Percentiles rank a stretch among this genome's conserved stretches.
Evolutionary conservation across 2,888 invertebrate genomes (phyloP).

Genomic region (Pachydiplax longipennis): DNA sequence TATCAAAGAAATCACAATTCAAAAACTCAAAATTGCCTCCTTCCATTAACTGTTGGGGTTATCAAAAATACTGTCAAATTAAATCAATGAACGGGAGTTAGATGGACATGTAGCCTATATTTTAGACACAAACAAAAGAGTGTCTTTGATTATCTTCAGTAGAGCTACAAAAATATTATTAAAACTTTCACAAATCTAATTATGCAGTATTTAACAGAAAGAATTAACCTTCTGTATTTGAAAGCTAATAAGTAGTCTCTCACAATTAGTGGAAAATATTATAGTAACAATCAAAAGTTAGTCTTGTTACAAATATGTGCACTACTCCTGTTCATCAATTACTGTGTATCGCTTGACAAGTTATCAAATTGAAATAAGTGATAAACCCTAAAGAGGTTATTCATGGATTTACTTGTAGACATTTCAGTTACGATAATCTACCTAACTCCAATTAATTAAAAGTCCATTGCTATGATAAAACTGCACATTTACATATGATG

Average conservation of each 20-base stretch:
- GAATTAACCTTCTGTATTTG: constrained; percentile 36
- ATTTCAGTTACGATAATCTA: constrained; percentile 34
- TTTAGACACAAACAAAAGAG: constrained; percentile 3
- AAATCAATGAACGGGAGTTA: constrained; percentile 29
- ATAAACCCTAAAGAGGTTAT: constrained; percentile 32
- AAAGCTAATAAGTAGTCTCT: constrained; percentile 31
- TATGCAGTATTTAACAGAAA: constrained; percentile 11
- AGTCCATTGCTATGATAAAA: constrained; percentile 28
- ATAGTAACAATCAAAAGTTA: constrained; percentile 22
- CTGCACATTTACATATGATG: constrained; percentile 41
- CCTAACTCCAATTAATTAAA: constrained; percentile 39
- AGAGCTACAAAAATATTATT: constrained; percentile 25
- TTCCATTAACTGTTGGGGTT: constrained; percentile 38
- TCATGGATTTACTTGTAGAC: constrained; percentile 39
- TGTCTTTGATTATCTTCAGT: not conserved
- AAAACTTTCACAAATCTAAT: constrained; percentile 27
- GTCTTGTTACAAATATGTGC: constrained; percentile 37
- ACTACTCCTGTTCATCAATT: constrained; percentile 43
- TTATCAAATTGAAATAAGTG: constrained; percentile 17
- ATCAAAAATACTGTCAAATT: constrained; percentile 29
- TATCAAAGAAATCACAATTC: not conserved
- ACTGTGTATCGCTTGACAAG: constrained; percentile 39
- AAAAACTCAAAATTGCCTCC: constrained; percentile 43
- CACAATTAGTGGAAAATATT: constrained; percentile 31
- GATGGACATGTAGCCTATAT: constrained; percentile 34